Percentiles rank a stretch among this genome's conserved stretches.
Conservation (phyloP, 2,113 vertebrate species). For the Corythaeola cristata region DNA sequence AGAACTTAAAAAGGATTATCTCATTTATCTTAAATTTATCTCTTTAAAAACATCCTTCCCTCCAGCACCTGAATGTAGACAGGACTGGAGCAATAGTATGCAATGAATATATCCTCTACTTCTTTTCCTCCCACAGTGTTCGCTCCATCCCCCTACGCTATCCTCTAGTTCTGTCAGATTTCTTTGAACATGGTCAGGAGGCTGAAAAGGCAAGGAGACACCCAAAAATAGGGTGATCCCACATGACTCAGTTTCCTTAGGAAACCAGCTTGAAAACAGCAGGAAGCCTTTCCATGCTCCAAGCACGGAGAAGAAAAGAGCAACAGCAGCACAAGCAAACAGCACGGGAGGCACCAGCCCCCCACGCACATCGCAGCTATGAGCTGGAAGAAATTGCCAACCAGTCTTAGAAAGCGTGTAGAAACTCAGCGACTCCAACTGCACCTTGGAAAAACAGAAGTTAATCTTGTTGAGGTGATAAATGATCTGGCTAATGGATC, state of each 20-base stretch:
- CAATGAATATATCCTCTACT: neutral
- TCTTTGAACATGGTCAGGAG: neutral
- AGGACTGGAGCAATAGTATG: neutral
- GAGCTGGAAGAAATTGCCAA: neutral
- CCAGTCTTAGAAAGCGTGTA: neutral
- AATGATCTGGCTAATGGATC: rapidly evolving
- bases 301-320: neutral
- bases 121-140: neutral
- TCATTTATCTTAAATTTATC: neutral
- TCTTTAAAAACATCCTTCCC: neutral
- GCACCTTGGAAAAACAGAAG: neutral
- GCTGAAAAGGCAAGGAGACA: neutral
- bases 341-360: neutral
- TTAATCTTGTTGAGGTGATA: neutral
- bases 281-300: neutral
- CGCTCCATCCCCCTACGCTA: neutral
- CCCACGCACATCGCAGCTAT: rapidly evolving
- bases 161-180: neutral
- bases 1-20: neutral
- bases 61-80: neutral
- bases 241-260: neutral
- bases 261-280: neutral
- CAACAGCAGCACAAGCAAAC: neutral
- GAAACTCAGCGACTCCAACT: neutral
- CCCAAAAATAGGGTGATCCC: neutral